These are phyloP conservation scores for Nylanderia fulva DNA, from an alignment of 1,140 invertebrate genomes.

Conservation along the genomic window DNA sequence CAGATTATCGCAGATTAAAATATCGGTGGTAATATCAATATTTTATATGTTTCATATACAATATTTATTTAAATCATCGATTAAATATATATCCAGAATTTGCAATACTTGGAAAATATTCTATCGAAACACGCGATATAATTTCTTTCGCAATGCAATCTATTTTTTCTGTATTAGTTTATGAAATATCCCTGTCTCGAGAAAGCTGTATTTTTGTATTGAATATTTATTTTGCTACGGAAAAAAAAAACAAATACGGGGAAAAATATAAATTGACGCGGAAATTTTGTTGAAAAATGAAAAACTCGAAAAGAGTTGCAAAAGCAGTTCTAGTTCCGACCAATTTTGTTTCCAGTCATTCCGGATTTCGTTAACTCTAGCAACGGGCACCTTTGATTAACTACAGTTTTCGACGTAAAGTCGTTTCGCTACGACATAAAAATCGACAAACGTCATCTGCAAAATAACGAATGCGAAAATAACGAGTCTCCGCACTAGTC, in stretches of 20 bases:
- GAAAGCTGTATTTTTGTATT: constrained; percentile 15
- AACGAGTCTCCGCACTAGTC: constrained; percentile 27
- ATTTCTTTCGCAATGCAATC: neutral
- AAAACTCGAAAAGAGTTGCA: neutral
- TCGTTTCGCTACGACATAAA: constrained; percentile 4
- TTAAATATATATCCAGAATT: neutral
- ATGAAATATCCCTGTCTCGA: neutral
- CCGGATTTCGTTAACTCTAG: constrained; percentile 31
- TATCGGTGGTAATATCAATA: neutral
- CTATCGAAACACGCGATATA: neutral
- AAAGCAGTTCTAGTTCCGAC: constrained; percentile 6
- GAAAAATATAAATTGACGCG: constrained; percentile 21
- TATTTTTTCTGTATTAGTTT: constrained; percentile 1
- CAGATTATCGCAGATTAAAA: constrained; percentile 4
- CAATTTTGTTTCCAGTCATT: constrained; percentile 18
- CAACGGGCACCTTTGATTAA: constrained; percentile 24
- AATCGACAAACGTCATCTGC: neutral
- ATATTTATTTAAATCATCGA: neutral
- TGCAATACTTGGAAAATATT: constrained; percentile 7
- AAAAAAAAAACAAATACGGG: constrained; percentile 2
- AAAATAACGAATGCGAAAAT: constrained; percentile 31
- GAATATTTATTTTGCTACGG: neutral
- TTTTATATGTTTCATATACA: neutral
- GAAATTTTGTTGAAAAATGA: neutral
- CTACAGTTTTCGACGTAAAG: constrained; percentile 34